Evolutionary conservation across 2,113 vertebrate species (phyloP).

Genomic region (Lophura nycthemera): DNA sequence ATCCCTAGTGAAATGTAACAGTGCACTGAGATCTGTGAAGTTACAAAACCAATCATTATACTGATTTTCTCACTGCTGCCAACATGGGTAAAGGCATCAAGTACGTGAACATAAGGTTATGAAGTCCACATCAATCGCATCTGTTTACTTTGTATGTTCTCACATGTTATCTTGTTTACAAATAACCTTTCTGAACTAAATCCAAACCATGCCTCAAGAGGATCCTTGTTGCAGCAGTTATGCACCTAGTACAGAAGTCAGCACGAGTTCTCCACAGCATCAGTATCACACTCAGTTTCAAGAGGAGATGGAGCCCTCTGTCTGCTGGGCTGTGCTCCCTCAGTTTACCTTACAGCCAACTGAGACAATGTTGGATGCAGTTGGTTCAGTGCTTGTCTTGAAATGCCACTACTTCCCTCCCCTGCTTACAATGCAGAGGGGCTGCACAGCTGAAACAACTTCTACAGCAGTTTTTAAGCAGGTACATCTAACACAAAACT

Average conservation of each 20-base stretch:
- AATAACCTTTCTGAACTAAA: background rate
- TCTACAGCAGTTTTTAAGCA: background rate
- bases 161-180: background rate
- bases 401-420: background rate
- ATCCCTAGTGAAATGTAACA: background rate
- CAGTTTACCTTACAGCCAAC: background rate
- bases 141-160: background rate
- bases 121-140: background rate
- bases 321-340: background rate
- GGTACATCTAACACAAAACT: background rate
- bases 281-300: background rate
- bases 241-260: background rate
- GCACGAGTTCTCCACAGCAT: background rate
- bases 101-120: background rate
- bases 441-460: background rate
- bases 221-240: background rate
- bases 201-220: background rate
- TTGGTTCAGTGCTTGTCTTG: background rate
- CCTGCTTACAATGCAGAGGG: background rate
- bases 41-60: background rate
- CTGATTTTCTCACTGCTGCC: background rate
- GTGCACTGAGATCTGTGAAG: background rate
- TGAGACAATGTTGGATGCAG: background rate
- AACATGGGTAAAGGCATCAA: background rate
- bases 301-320: rapidly evolving